Conservation (phyloP, 2,888 invertebrate species). For the Halocaridina rubra region DNA sequence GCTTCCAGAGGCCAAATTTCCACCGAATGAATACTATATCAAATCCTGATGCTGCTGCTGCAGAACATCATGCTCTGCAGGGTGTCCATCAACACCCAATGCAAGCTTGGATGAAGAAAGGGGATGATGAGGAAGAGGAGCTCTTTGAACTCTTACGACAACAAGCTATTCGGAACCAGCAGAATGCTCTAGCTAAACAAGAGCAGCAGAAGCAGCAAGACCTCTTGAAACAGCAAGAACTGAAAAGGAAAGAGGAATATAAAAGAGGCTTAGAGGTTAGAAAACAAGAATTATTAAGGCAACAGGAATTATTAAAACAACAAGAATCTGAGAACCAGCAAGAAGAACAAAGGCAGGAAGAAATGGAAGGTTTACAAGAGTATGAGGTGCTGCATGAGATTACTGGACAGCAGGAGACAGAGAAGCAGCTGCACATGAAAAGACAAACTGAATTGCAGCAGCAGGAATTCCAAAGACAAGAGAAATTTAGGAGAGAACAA, state of each 20-base stretch:
- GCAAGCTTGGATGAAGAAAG: background rate
- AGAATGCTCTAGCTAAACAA: background rate
- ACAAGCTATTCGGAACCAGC: background rate
- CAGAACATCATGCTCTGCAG: conserved; percentile 8
- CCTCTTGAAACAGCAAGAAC: background rate
- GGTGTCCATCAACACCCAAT: conserved; percentile 21
- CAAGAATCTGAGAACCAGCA: background rate
- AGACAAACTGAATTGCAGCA: background rate
- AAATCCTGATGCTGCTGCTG: background rate
- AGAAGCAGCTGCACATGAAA: conserved; percentile 5
- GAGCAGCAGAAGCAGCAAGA: background rate
- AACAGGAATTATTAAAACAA: background rate
- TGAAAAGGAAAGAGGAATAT: background rate
- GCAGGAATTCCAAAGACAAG: conserved; percentile 12
- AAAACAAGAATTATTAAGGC: conserved; percentile 19
- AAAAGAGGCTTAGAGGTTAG: background rate
- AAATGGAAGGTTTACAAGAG: background rate
- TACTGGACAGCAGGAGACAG: background rate
- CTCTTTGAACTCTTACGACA: background rate
- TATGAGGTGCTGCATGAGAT: background rate
- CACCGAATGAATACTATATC: conserved; percentile 23
- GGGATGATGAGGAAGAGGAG: conserved; percentile 12
- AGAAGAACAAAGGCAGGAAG: background rate
- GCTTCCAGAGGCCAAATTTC: background rate
- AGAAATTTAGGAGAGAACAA: background rate